Conservation (phyloP, 1,140 invertebrate genomes). For the Drosophila mauritiana region DNA sequence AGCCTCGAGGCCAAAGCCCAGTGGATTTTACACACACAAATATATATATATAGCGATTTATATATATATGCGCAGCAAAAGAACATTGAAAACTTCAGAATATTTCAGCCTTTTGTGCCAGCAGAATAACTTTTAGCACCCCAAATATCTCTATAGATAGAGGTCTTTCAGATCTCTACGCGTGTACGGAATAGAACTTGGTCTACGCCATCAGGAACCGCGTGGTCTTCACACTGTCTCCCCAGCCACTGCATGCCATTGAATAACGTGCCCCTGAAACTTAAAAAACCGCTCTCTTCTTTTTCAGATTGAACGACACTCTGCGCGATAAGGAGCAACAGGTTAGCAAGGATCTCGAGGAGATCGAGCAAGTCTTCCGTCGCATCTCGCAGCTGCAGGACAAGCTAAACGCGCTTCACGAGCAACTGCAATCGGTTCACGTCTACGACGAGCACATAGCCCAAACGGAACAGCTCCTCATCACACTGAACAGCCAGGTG, state of each 20-base stretch:
- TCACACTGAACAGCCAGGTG: constrained; percentile 85
- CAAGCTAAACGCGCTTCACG: constrained; percentile 87
- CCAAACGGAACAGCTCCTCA: constrained; percentile 86
- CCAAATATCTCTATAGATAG: constrained; percentile 42
- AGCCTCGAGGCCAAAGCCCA: constrained; percentile 67
- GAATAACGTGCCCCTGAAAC: constrained; percentile 76
- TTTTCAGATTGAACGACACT: constrained; percentile 85
- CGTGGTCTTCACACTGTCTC: constrained; percentile 70
- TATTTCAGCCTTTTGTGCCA: constrained; percentile 47
- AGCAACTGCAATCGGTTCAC: constrained; percentile 88
- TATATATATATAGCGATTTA: constrained; percentile 19
- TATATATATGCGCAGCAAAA: constrained; percentile 36
- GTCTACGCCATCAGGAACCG: constrained; percentile 62
- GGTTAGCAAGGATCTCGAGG: constrained; percentile 87
- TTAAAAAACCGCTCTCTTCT: constrained; percentile 2
- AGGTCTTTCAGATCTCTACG: constrained; percentile 27
- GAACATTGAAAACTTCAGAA: constrained; percentile 66
- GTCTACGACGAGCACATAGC: constrained; percentile 89
- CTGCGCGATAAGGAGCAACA: constrained; percentile 87
- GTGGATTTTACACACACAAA: constrained; percentile 44
- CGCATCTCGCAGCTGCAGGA: constrained; percentile 88
- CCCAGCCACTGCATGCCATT: constrained; percentile 61
- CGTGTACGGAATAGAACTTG: constrained; percentile 18
- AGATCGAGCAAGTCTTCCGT: constrained; percentile 87
- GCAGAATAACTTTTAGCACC: constrained; percentile 51